phyloP scores from a whole-genome alignment of 2,113 vertebrate genomes.

The Mystacornis crossleyi region DNA sequence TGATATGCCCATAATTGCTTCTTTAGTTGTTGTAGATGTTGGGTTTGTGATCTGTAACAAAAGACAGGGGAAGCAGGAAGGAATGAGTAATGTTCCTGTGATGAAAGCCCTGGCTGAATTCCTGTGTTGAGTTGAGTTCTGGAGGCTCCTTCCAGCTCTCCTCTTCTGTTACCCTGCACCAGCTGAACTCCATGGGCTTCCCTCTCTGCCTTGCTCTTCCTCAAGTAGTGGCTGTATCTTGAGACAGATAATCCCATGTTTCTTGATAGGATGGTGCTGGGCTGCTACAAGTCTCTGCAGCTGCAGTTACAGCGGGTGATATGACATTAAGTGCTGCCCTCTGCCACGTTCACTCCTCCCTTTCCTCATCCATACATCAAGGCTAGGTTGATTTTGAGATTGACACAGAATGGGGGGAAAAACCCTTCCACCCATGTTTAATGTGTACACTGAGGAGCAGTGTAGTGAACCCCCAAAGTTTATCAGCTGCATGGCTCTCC shows the following conservation, averaged over 20 bases:
- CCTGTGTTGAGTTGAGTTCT: neutral
- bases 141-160: neutral
- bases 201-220: neutral
- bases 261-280: neutral
- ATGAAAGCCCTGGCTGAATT: neutral
- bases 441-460: neutral
- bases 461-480: neutral
- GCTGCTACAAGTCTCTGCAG: neutral
- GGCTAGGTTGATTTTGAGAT: neutral
- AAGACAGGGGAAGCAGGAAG: neutral
- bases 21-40: neutral
- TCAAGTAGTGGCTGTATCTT: neutral
- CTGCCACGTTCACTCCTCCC: rapidly evolving
- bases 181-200: neutral
- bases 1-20: rapidly evolving
- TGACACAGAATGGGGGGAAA: rapidly evolving
- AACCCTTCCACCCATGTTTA: neutral
- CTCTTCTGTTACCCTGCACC: neutral
- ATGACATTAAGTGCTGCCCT: neutral
- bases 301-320: neutral
- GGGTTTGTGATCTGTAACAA: neutral
- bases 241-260: neutral
- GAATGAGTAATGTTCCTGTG: neutral
- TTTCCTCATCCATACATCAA: neutral
- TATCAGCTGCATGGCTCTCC: neutral